Base-by-base conservation (phyloP, 1,140 invertebrate species). In the Microplitis mediator region DNA sequence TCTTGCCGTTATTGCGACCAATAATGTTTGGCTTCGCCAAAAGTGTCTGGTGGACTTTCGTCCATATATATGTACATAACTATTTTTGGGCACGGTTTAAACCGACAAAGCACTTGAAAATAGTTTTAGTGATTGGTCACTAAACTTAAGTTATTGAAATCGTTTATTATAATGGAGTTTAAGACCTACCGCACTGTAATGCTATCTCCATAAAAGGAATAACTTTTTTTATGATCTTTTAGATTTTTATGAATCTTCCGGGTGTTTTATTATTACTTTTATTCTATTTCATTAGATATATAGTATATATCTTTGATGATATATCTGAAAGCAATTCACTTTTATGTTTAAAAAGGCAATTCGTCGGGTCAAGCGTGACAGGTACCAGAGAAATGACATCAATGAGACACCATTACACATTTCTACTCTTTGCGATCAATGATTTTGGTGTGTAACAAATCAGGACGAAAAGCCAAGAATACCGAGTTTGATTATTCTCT, bases 361-460 rank as follows among this genome's bases (percentile, higher is more conserved):
- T 62, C 60, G 34, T 35, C 31, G 60, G 60, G 32, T 62, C 60
- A 62, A 62, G 60, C 60, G 60, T 56, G 54, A 35, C 65, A 66
- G 52, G 34, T 39, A 45, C 39, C 3, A 23, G 39, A 11, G 51
- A 31, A 61, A 34, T 60, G 63, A 67, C 69, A 66, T 63, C 72
- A 54, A 67, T 68, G 65, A 62, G 60, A n/a, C 60, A 39, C 60
- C 63, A 61, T 70, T 45, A 45, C 66, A 71, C 68, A 74, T 73
- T 69, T 76, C 76, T 71, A 66, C 73, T 75, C 72, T 76, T 77
- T 72, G 77, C 23, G 23, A 23, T 23, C 78, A 73, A 75, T 74
- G 77, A 73, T 74, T 74, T 73, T 77, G 76, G 74, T 77, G 78
- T 80, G 80, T 79, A 77, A 80, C 80, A 80, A 81, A 81, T 80